These are phyloP conservation scores for Drosophila oshimai DNA, from an alignment of 1,140 invertebrate genomes.

Conservation along the genomic window DNA sequence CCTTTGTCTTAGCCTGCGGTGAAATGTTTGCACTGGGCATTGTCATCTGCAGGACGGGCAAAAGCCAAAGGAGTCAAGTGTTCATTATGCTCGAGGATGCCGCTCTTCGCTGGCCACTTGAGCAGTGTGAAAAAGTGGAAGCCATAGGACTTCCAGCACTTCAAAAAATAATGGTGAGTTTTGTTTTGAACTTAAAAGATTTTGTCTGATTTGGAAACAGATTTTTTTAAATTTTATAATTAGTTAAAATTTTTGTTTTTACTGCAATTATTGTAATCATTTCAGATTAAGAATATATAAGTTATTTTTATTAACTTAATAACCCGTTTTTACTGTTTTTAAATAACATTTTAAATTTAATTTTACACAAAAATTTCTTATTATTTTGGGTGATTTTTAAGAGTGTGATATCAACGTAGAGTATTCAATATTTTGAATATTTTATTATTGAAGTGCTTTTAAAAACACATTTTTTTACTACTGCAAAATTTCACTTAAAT, in stretches of 20 bases:
- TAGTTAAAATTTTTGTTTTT: too few relatives aligned
- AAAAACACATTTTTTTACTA: too few relatives aligned
- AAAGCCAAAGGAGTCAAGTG: conserved; percentile 70
- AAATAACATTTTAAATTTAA: too few relatives aligned
- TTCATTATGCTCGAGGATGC: conserved; percentile 62
- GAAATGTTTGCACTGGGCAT: conserved; percentile 45
- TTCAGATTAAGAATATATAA: too few relatives aligned
- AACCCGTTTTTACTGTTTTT: too few relatives aligned
- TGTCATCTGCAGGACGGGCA: conserved; percentile 47
- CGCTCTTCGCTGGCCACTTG: conserved; percentile 43
- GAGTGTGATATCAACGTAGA: too few relatives aligned
- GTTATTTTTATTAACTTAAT: not conserved
- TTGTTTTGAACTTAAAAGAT: not conserved
- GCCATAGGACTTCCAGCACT: conserved; percentile 20
- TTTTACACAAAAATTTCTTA: too few relatives aligned
- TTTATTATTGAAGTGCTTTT: too few relatives aligned
- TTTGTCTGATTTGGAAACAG: not conserved
- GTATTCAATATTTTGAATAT: too few relatives aligned
- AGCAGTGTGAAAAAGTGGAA: conserved; percentile 57
- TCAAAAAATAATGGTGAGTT: not conserved
- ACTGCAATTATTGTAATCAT: too few relatives aligned
- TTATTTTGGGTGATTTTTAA: too few relatives aligned
- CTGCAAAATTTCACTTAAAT: too few relatives aligned
- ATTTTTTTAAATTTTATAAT: not conserved
- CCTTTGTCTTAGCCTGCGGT: conserved; percentile 56